Evolutionary conservation across 1,140 invertebrate species (phyloP).

Genomic region (Drosophila jambulina): DNA sequence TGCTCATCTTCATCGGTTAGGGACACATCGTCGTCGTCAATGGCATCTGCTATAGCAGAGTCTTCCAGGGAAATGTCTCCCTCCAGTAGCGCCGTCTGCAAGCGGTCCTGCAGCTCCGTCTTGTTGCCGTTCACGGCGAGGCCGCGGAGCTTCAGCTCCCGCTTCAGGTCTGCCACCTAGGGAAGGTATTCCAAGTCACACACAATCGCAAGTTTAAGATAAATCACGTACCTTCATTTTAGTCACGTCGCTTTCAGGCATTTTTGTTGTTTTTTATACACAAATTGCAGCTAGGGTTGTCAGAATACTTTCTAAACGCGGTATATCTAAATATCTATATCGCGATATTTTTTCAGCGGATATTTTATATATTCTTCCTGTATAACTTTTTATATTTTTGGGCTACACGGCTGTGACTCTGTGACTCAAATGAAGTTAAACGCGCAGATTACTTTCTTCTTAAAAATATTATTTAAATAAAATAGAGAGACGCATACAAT

Average conservation of each 20-base stretch:
- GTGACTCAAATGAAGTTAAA: neutral
- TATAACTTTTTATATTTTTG: neutral
- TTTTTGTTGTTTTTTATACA: constrained; percentile 47
- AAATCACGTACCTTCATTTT: constrained; percentile 79
- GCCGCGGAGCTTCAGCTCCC: constrained; percentile 91
- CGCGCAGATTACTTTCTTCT: neutral
- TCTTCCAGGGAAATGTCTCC: constrained; percentile 86
- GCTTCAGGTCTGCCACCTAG: constrained; percentile 90
- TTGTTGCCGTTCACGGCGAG: constrained; percentile 91
- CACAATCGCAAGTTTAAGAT: neutral
- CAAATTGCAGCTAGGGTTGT: constrained; percentile 10
- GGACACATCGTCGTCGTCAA: constrained; percentile 74
- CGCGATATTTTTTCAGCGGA: neutral
- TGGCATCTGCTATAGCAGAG: constrained; percentile 85
- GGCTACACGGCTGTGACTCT: neutral
- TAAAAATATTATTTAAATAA: neutral
- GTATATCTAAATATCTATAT: neutral
- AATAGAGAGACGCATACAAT: neutral
- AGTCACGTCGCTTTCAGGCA: constrained; percentile 80
- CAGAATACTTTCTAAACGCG: neutral
- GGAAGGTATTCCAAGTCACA: constrained; percentile 32
- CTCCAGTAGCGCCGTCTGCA: constrained; percentile 89
- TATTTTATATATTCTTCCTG: neutral
- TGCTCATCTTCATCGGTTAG: constrained; percentile 77
- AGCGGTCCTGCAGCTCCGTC: constrained; percentile 91